Evolutionary conservation across 2,113 vertebrate genomes (phyloP).

Genomic region (Otocyon megalotis): DNA sequence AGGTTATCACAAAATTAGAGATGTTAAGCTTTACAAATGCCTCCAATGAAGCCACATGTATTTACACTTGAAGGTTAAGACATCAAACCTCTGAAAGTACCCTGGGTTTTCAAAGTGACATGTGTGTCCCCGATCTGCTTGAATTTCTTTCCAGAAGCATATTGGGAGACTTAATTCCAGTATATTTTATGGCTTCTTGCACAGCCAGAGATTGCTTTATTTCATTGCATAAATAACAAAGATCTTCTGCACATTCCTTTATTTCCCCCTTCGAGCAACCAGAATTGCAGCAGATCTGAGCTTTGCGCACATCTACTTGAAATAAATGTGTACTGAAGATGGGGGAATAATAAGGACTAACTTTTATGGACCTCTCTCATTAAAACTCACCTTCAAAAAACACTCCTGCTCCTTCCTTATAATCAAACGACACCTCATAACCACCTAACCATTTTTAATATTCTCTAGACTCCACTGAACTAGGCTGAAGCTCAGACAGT

Average conservation of each 20-base stretch:
- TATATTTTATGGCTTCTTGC: slow-evolving; percentile 78
- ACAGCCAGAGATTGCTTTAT: slow-evolving; percentile 81
- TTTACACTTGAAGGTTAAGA: slow-evolving; percentile 78
- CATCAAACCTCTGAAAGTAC: slow-evolving; percentile 75
- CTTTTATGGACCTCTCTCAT: slow-evolving; percentile 86
- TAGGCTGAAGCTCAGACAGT: slow-evolving; percentile 85
- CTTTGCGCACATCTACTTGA: slow-evolving; percentile 69
- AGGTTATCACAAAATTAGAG: slow-evolving; percentile 82
- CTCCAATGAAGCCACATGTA: slow-evolving; percentile 69
- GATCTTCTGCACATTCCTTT: slow-evolving; percentile 77
- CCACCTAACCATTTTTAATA: slow-evolving; percentile 89
- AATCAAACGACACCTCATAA: slow-evolving; percentile 88
- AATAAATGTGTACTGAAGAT: slow-evolving; percentile 74
- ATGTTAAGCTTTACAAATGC: slow-evolving; percentile 76
- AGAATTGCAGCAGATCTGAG: slow-evolving; percentile 71
- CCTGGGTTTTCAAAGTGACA: slow-evolving; percentile 77
- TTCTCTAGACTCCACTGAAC: slow-evolving; percentile 87
- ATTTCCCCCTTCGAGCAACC: slow-evolving; percentile 77
- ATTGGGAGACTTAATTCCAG: slow-evolving; percentile 76
- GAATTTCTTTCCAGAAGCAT: slow-evolving; percentile 77
- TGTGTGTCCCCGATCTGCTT: slow-evolving; percentile 68
- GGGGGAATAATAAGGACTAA: slow-evolving; percentile 81
- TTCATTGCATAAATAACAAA: slow-evolving; percentile 87
- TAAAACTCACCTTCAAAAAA: slow-evolving; percentile 90
- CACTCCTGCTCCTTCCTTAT: slow-evolving; percentile 81